phyloP scores from a whole-genome alignment of 1,140 invertebrate species.

The Ceratitis capitata region DNA sequence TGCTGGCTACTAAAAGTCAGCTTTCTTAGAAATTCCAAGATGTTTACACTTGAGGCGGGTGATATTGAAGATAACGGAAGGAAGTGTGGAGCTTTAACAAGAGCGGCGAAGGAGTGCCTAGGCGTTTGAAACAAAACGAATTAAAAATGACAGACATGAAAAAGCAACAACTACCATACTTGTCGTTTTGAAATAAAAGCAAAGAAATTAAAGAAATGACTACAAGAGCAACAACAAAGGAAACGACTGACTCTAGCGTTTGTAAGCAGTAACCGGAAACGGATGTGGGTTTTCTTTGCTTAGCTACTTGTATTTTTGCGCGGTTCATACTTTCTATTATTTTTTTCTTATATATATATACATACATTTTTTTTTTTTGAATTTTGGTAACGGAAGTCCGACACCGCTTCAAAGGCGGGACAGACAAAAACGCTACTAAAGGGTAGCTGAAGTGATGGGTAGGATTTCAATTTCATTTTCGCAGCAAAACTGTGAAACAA shows the following conservation, averaged over 20 bases:
- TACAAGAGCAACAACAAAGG: conserved; percentile 45
- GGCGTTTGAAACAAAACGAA: conserved; percentile 42
- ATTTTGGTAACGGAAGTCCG: not conserved
- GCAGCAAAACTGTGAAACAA: conserved; percentile 65
- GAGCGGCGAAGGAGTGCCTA: not conserved
- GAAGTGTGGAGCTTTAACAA: conserved; percentile 52
- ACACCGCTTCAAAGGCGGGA: not conserved
- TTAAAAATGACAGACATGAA: conserved; percentile 38
- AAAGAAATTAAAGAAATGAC: conserved; percentile 47
- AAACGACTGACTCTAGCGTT: conserved; percentile 40
- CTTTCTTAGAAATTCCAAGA: conserved; percentile 46
- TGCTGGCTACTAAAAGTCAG: conserved; percentile 6
- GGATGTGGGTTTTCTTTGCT: conserved; percentile 33
- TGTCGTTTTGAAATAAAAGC: conserved; percentile 39
- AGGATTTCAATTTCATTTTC: conserved; percentile 63
- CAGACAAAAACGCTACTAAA: too few species aligned
- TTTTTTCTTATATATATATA: too few species aligned
- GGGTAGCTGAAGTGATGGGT: not conserved
- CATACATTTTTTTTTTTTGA: not conserved
- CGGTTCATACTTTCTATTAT: not conserved
- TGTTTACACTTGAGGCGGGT: conserved; percentile 58
- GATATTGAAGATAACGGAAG: conserved; percentile 51
- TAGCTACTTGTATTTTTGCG: not conserved
- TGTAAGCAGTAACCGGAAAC: conserved; percentile 13
- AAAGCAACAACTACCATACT: not conserved